phyloP scores from a whole-genome alignment of 2,888 invertebrate species.

The Hololepta plana region DNA sequence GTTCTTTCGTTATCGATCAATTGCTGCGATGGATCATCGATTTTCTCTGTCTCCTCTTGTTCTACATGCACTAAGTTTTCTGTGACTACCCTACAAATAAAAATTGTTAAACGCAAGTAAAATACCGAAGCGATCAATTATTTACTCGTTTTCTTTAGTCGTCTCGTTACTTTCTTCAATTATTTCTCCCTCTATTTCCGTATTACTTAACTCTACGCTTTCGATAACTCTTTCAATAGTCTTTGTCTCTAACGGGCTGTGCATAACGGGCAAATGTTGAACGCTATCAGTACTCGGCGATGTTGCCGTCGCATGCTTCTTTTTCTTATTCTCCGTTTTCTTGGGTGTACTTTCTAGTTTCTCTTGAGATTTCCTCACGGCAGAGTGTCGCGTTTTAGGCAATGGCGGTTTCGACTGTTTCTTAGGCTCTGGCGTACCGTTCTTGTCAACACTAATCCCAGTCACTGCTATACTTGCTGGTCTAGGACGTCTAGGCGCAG shows the following conservation, averaged over 20 bases:
- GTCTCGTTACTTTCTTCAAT: not conserved
- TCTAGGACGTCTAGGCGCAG: constrained; percentile 50
- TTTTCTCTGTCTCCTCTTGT: too few species aligned
- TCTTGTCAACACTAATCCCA: constrained; percentile 40
- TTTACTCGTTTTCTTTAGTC: not conserved
- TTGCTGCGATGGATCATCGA: too few species aligned
- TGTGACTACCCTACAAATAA: too few species aligned
- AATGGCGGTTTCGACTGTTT: constrained; percentile 32
- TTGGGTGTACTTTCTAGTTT: constrained; percentile 12
- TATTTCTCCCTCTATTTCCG: not conserved
- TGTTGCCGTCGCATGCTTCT: constrained; percentile 10
- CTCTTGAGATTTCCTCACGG: constrained; percentile 15
- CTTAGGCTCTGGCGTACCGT: constrained; percentile 11
- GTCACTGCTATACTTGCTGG: constrained; percentile 74
- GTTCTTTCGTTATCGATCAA: too few species aligned
- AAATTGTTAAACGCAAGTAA: too few species aligned
- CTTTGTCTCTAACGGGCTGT: too few species aligned
- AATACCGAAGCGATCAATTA: too few species aligned
- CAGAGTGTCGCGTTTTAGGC: constrained; percentile 26
- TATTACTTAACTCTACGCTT: too few species aligned
- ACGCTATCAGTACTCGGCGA: constrained; percentile 11
- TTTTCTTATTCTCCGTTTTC: constrained; percentile 8
- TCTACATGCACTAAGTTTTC: too few species aligned
- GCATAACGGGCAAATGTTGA: too few species aligned
- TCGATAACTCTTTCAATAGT: too few species aligned